Base-by-base conservation (phyloP, 2,113 vertebrate species). In the Pachycephala philippinensis region DNA sequence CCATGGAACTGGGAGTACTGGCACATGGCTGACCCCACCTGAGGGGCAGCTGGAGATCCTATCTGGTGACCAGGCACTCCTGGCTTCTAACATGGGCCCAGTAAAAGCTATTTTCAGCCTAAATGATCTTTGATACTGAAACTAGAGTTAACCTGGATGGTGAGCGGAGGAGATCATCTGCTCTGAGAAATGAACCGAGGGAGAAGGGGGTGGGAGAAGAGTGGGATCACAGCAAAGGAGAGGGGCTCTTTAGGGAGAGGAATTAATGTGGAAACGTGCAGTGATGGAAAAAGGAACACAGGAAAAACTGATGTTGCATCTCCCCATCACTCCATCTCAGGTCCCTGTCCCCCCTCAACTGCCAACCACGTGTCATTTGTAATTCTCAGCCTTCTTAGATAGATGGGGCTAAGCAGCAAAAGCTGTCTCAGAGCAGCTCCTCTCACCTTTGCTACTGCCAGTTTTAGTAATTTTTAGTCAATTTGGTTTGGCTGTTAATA, bases 341-440 rank as follows among this genome's bases (percentile, higher is more conserved):
- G 49, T 63, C n/a, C 35, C 40, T 37, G 44, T 75, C 22, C 71
- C 71, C 11, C 22, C 47, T 64, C 83, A 37, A 3, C 44, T 86
- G 75, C 68, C 86, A 92, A 65, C 28, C 76, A 27, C 21, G 40
- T 37, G 24, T 77, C 22, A 35, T 90, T 84, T 92, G 80, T 93
- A 96, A 77, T 94, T 94, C 76, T 94, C 95, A 96, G 2, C 65
- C 93, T 90, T 87, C 80, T 92, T 81, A 92, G 88, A 74, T 75
- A 93, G 83, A 90, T 92, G 86, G 80, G 80, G 83, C 83, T 93
- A 89, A 90, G 90, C 84, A 90, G 71, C 76, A 94, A 71, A 95
- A 81, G 61, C 86, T 78, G 49, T 31, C 83, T 95, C 69, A n/a
- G 22, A 81, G 68, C 64, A 93, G 60, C 47, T 59, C 15, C 8